Evolutionary conservation across 2,888 invertebrate genomes (phyloP).

Genomic region (Xanthia togata): DNA sequence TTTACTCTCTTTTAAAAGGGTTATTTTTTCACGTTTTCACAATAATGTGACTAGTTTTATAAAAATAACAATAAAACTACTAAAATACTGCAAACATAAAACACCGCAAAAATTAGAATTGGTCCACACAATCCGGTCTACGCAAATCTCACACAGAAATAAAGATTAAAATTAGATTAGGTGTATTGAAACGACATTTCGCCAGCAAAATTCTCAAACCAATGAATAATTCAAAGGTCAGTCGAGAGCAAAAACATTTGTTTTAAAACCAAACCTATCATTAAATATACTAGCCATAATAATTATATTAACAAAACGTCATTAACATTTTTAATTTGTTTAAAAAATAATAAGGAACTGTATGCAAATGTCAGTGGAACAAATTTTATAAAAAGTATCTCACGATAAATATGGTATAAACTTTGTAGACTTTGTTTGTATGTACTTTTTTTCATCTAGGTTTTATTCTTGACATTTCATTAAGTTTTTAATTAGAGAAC

Average conservation of each 20-base stretch:
- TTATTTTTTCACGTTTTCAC: background rate
- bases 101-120: constrained; percentile 22
- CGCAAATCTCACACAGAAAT: constrained; percentile 55
- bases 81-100: constrained; percentile 34
- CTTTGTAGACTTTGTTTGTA: too few species aligned
- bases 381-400: constrained; percentile 28
- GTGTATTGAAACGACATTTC: constrained; percentile 47
- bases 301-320: constrained; percentile 71
- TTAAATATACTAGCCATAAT: constrained; percentile 68
- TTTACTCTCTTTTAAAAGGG: background rate
- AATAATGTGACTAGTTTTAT: background rate
- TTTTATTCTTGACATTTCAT: constrained; percentile 37
- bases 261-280: constrained; percentile 71
- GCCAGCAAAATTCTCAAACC: constrained; percentile 9
- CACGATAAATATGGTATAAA: constrained; percentile 50
- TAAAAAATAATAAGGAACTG: constrained; percentile 29
- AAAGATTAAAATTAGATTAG: constrained; percentile 63
- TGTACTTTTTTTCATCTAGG: constrained; percentile 11
- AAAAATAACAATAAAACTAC: constrained; percentile 23
- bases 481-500: constrained; percentile 26
- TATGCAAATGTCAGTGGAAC: constrained; percentile 56
- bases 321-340: constrained; percentile 48
- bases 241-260: constrained; percentile 71
- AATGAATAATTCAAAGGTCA: constrained; percentile 74
- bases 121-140: constrained; percentile 14